Percentiles rank a stretch among this genome's conserved stretches.
Conservation (phyloP, 2,113 vertebrate genomes). For the Morone chrysops region DNA sequence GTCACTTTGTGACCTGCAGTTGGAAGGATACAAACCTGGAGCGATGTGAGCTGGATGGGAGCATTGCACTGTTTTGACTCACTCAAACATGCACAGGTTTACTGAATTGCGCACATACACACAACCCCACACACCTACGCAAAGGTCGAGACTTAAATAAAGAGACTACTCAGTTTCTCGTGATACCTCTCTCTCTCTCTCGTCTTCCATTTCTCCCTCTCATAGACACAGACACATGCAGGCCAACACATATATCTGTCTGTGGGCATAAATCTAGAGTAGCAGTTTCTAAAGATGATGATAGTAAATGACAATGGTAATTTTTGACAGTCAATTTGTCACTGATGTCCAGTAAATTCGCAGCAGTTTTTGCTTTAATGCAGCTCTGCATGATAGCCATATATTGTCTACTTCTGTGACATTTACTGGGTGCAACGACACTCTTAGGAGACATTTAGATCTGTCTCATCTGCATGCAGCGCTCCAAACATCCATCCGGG, state of each 20-base stretch:
- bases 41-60: conserved; percentile 59
- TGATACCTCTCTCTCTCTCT: background rate
- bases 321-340: conserved; percentile 73
- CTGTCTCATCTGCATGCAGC: conserved; percentile 78
- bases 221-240: conserved; percentile 13
- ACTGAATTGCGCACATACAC: conserved; percentile 34
- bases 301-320: conserved; percentile 79
- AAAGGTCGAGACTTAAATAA: conserved; percentile 42
- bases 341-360: conserved; percentile 80
- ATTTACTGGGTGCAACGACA: conserved; percentile 83
- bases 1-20: conserved; percentile 80
- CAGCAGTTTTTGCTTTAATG: conserved; percentile 73
- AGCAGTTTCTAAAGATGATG: conserved; percentile 72
- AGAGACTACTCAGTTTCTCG: conserved; percentile 6
- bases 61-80: conserved; percentile 64
- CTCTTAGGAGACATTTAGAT: conserved; percentile 84
- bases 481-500: conserved; percentile 78
- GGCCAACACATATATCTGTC: conserved; percentile 35
- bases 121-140: conserved; percentile 26
- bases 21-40: conserved; percentile 66
- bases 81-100: conserved; percentile 57
- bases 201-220: background rate
- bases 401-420: conserved; percentile 80
- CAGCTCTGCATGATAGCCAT: conserved; percentile 71
- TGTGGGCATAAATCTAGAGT: conserved; percentile 68